phyloP scores from a whole-genome alignment of 2,797 vertebrate genomes.

The Enteromius fasciolatus region DNA sequence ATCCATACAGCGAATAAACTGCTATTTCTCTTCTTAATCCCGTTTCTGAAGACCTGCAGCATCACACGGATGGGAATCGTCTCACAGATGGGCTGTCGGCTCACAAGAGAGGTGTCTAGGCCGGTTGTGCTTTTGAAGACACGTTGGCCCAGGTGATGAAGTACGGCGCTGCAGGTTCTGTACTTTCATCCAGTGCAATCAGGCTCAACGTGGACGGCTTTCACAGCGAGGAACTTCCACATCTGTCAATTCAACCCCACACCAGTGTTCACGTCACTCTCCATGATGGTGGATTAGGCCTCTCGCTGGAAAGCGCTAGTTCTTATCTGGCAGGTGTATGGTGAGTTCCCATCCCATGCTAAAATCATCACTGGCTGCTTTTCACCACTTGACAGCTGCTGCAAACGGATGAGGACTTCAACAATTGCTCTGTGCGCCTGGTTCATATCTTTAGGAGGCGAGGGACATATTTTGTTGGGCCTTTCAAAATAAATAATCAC shows the following conservation, averaged over 20 bases:
- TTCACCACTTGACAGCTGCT: constrained; percentile 29
- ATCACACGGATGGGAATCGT: neutral
- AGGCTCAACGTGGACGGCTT: constrained; percentile 19
- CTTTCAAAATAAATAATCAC: neutral
- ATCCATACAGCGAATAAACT: neutral
- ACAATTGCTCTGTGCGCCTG: neutral
- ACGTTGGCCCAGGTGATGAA: constrained; percentile 37
- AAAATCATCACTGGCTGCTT: constrained; percentile 34
- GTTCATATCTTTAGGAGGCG: neutral
- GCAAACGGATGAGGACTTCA: constrained; percentile 19
- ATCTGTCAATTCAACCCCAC: constrained; percentile 29
- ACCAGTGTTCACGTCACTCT: constrained; percentile 40
- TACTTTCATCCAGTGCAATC: constrained; percentile 41
- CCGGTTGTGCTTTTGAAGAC: constrained; percentile 29
- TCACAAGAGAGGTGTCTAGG: constrained; percentile 30
- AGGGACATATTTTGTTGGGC: neutral
- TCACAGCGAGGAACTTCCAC: neutral
- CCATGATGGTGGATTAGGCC: constrained; percentile 45
- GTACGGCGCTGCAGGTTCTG: constrained; percentile 14
- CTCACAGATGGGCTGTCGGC: constrained; percentile 22
- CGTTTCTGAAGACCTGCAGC: neutral
- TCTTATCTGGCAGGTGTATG: constrained; percentile 37
- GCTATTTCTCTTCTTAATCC: constrained; percentile 6
- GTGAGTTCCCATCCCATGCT: constrained; percentile 15
- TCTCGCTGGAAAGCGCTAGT: constrained; percentile 13